These are phyloP conservation scores for Oscheius myriophilus DNA, from an alignment of 2,888 invertebrate species.

Conservation along the genomic window DNA sequence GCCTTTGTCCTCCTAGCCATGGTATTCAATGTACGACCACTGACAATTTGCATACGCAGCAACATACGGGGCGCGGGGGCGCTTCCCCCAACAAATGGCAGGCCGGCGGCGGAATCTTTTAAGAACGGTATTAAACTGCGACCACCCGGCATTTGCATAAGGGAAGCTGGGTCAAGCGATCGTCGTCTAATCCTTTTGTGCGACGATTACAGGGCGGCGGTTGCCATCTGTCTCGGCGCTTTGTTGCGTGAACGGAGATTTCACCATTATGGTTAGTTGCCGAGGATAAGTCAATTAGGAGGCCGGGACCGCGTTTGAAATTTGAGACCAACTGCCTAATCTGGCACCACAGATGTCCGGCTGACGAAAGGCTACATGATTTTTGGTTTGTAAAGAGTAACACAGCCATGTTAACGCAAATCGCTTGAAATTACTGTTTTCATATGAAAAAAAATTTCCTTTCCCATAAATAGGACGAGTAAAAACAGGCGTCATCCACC, in stretches of 20 bases:
- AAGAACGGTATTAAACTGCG: background rate
- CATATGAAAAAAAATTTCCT: no score
- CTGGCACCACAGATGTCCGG: background rate
- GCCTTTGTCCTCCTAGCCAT: conserved; percentile 21
- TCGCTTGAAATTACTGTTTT: no score
- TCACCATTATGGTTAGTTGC: conserved; percentile 14
- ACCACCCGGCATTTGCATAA: conserved; percentile 27
- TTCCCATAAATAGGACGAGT: no score
- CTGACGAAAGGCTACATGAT: no score
- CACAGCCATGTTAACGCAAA: no score
- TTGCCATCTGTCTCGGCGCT: conserved; percentile 30
- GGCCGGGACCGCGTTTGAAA: conserved; percentile 21
- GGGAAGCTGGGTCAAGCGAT: conserved; percentile 30
- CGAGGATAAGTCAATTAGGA: conserved; percentile 29
- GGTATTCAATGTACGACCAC: conserved; percentile 29
- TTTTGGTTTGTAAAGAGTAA: no score
- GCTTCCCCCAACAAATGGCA: no score
- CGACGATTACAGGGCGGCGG: conserved; percentile 32
- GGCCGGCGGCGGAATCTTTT: no score
- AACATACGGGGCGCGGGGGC: no score
- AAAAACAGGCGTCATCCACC: no score
- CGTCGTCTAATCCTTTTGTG: conserved; percentile 31
- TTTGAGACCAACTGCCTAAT: conserved; percentile 19
- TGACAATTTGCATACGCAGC: conserved; percentile 22
- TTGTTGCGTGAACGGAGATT: conserved; percentile 27